Conservation (phyloP, 37 sponge, comb jelly and placozoan genomes). For the Aplysina aerophoba region DNA sequence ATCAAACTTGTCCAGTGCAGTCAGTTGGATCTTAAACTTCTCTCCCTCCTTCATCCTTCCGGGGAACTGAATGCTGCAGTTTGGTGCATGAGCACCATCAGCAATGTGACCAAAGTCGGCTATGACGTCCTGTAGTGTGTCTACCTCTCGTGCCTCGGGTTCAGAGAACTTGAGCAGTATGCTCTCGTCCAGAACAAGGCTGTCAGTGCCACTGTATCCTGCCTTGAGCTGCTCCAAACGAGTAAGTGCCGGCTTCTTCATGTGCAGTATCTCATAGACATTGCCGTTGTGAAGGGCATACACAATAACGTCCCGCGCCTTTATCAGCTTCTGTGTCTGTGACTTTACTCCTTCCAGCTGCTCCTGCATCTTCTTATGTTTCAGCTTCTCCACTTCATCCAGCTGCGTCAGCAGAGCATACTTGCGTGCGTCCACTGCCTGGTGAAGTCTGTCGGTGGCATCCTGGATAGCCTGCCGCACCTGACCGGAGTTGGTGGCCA, state of each 20-base stretch:
- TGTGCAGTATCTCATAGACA: slow-evolving; percentile 15
- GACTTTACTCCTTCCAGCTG: slow-evolving; percentile 20
- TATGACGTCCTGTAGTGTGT: slow-evolving; percentile 27
- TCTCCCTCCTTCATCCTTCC: slow-evolving; percentile 25
- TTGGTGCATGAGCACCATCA: slow-evolving; percentile 22
- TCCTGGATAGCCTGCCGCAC: slow-evolving; percentile 21
- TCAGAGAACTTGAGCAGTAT: slow-evolving; percentile 29
- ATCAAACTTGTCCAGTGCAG: slow-evolving; percentile 22
- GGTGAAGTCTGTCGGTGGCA: background rate
- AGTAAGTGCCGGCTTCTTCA: background rate
- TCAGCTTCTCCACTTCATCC: background rate
- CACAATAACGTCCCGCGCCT: background rate
- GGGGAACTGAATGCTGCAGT: slow-evolving; percentile 26
- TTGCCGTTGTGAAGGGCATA: slow-evolving; percentile 19
- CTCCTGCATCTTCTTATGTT: slow-evolving; percentile 8
- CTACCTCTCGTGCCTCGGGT: slow-evolving; percentile 17
- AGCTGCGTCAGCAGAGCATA: background rate
- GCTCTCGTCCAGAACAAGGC: slow-evolving; percentile 16
- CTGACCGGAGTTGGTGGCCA: background rate
- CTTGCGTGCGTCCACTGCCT: slow-evolving; percentile 32
- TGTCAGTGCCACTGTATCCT: background rate
- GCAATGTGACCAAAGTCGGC: slow-evolving; percentile 35
- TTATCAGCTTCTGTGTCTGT: slow-evolving; percentile 9
- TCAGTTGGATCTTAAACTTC: slow-evolving; percentile 23
- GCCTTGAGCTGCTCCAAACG: slow-evolving; percentile 12